Percentiles rank a stretch among this genome's conserved stretches.
phyloP scores from a whole-genome alignment of 2,888 invertebrate genomes.

The Acrobasis consociella region DNA sequence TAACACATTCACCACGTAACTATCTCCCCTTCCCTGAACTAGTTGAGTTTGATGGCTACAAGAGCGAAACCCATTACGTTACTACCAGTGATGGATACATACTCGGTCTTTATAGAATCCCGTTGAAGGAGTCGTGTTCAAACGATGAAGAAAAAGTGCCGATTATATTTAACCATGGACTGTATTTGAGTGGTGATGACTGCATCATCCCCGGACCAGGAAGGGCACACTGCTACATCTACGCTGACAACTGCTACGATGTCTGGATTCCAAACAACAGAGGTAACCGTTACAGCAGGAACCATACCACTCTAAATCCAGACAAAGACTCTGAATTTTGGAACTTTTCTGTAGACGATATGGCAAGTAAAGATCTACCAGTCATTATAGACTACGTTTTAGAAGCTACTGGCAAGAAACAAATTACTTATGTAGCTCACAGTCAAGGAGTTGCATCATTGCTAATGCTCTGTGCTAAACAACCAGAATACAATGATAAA shows the following conservation, averaged over 20 bases:
- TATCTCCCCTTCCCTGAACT: conserved; percentile 37
- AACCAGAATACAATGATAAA: conserved; percentile 26
- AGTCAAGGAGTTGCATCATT: conserved; percentile 15
- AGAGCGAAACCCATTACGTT: conserved; percentile 38
- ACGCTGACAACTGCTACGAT: conserved; percentile 38
- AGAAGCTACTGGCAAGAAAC: conserved; percentile 18
- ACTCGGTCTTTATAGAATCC: conserved; percentile 39
- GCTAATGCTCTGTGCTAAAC: conserved; percentile 31
- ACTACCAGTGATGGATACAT: conserved; percentile 46
- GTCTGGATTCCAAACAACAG: conserved; percentile 38
- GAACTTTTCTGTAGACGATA: conserved; percentile 25
- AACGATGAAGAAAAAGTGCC: conserved; percentile 12
- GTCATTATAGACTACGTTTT: conserved; percentile 25
- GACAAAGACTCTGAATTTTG: conserved; percentile 24
- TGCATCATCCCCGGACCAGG: conserved; percentile 42
- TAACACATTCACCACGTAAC: no score
- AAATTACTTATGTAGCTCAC: conserved; percentile 16
- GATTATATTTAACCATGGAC: conserved; percentile 40
- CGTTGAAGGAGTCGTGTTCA: not conserved
- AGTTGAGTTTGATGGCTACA: conserved; percentile 39
- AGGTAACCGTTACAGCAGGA: conserved; percentile 28
- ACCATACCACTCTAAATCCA: conserved; percentile 23
- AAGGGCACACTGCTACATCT: conserved; percentile 42
- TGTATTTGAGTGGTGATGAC: conserved; percentile 41
- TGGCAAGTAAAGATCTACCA: conserved; percentile 22